phyloP scores from a whole-genome alignment of 2,888 invertebrate genomes.

The Chaitophorus viminalis region DNA sequence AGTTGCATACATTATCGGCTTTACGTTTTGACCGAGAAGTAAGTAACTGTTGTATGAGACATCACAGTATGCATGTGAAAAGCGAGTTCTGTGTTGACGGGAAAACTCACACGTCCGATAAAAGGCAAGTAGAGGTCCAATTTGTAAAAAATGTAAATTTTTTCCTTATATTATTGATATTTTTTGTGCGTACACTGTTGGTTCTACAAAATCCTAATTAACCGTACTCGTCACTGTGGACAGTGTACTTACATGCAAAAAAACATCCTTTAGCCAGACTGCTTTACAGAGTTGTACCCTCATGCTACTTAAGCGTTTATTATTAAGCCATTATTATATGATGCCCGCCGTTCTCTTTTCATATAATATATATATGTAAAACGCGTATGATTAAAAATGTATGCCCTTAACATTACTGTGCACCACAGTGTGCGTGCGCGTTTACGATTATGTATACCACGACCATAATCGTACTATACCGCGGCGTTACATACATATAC shows the following conservation, averaged over 20 bases:
- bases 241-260: background rate
- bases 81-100: too few relatives aligned
- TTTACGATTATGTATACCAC: background rate
- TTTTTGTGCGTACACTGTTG: background rate
- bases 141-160: too few relatives aligned
- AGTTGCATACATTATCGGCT: too few relatives aligned
- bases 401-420: background rate
- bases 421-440: background rate
- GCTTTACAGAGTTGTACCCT: background rate
- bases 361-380: background rate
- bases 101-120: too few relatives aligned
- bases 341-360: background rate
- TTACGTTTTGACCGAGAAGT: too few relatives aligned
- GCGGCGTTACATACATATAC: background rate
- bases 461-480: slow-evolving; percentile 1
- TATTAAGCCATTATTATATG: slow-evolving; percentile 48
- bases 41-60: too few relatives aligned
- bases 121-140: too few relatives aligned
- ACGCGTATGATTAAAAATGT: background rate
- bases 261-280: background rate
- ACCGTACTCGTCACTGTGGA: background rate
- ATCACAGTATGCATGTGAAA: too few relatives aligned
- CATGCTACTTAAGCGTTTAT: slow-evolving; percentile 20
- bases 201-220: background rate
- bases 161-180: too few relatives aligned